phyloP scores from a whole-genome alignment of 2,888 invertebrate genomes.

The Agrotis clavis region DNA sequence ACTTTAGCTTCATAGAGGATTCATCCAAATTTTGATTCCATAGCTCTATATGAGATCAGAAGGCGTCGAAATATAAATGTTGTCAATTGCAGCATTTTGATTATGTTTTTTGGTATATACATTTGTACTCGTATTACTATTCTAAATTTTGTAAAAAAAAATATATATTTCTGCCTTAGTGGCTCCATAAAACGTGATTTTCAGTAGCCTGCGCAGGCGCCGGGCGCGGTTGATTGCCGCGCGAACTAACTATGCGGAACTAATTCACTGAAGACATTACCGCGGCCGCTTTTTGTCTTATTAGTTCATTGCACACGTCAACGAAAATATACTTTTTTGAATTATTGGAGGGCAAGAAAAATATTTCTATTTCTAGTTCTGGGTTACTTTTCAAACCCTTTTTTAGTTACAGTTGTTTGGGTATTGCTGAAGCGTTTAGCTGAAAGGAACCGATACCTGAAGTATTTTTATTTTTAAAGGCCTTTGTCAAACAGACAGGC shows the following conservation, averaged over 20 bases:
- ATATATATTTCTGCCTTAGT: slow-evolving; percentile 3
- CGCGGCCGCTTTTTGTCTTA: slow-evolving; percentile 78
- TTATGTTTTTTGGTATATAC: too few species aligned
- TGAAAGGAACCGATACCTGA: slow-evolving; percentile 18
- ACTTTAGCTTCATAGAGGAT: too few species aligned
- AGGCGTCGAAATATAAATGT: too few species aligned
- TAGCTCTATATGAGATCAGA: too few species aligned
- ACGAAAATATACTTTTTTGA: slow-evolving; percentile 73
- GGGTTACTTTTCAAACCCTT: slow-evolving; percentile 53
- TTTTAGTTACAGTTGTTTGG: slow-evolving; percentile 51
- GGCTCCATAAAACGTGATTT: slow-evolving; percentile 20
- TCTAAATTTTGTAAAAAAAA: not conserved
- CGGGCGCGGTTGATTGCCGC: slow-evolving; percentile 77
- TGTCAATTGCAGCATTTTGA: too few species aligned
- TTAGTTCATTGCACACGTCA: slow-evolving; percentile 77
- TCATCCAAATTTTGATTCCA: too few species aligned
- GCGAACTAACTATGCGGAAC: slow-evolving; percentile 87
- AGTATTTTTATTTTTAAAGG: not conserved
- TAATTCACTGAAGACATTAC: slow-evolving; percentile 81
- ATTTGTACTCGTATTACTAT: not conserved
- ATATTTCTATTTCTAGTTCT: slow-evolving; percentile 40
- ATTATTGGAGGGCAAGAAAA: slow-evolving; percentile 61
- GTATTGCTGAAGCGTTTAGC: slow-evolving; percentile 44
- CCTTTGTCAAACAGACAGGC: too few species aligned
- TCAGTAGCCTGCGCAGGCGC: slow-evolving; percentile 76